Evolutionary conservation across 2,113 vertebrate species (phyloP).

Genomic region (Oryzias woworae): DNA sequence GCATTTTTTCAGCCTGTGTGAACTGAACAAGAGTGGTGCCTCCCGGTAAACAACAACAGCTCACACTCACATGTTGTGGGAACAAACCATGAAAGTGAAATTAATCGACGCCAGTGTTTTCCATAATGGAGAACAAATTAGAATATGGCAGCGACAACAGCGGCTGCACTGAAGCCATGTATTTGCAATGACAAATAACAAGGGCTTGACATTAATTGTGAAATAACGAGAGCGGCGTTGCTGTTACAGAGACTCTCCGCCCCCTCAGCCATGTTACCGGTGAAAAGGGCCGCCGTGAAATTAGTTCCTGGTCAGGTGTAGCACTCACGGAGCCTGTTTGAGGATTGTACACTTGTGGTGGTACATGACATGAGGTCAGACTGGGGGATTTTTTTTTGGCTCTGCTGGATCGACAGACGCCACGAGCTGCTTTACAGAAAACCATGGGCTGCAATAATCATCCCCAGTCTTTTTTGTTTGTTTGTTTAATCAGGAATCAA

Average conservation of each 20-base stretch:
- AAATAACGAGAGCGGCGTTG: constrained; percentile 74
- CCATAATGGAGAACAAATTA: constrained; percentile 82
- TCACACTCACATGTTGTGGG: constrained; percentile 76
- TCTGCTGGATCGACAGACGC: constrained; percentile 52
- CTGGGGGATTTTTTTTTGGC: constrained; percentile 30
- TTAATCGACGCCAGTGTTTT: constrained; percentile 78
- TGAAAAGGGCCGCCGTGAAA: constrained; percentile 52
- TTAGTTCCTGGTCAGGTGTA: constrained; percentile 74
- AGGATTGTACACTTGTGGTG: constrained; percentile 43
- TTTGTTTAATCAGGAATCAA: constrained; percentile 26
- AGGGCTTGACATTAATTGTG: constrained; percentile 81
- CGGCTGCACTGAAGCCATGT: constrained; percentile 59
- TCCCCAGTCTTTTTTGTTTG: constrained; percentile 35
- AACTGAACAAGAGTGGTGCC: constrained; percentile 53
- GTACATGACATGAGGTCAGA: constrained; percentile 73
- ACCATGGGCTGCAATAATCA: constrained; percentile 1
- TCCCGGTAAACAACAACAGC: constrained; percentile 69
- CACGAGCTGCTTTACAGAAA: constrained; percentile 55
- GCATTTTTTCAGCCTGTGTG: constrained; percentile 28
- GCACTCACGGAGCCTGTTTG: constrained; percentile 62
- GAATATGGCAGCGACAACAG: constrained; percentile 78
- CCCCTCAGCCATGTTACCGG: constrained; percentile 60
- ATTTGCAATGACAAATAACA: constrained; percentile 78
- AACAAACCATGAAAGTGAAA: constrained; percentile 78
- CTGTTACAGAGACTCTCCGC: constrained; percentile 60